A percentile compares a stretch with the other conserved stretches of the same genome.
Conservation (phyloP, 1,140 invertebrate species). For the Sycophaga agraensis region DNA sequence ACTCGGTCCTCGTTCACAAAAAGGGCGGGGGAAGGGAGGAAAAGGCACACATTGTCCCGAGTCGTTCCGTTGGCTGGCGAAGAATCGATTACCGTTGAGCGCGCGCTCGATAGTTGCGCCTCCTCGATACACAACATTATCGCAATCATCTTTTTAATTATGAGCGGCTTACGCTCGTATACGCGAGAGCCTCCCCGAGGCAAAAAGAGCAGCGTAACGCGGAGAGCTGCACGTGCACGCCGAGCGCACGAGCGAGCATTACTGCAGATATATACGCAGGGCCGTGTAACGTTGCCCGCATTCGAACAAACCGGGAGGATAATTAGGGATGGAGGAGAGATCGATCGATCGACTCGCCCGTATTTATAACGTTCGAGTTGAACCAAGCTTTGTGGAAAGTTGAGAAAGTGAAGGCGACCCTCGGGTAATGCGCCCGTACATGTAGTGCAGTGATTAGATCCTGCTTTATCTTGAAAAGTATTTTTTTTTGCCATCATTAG, state of each 20-base stretch:
- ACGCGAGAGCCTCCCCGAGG: not conserved
- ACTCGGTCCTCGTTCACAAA: too few species aligned
- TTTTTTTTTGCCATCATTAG: too few species aligned
- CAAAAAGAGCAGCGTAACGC: not conserved
- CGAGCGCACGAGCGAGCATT: not conserved
- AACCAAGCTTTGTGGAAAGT: slow-evolving; percentile 9
- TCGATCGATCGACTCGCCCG: slow-evolving; percentile 10
- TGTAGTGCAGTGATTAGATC: too few species aligned
- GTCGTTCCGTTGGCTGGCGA: too few species aligned
- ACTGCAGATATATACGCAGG: too few species aligned
- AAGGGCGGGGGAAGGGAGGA: too few species aligned
- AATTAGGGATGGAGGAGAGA: slow-evolving; percentile 24
- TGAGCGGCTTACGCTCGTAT: not conserved
- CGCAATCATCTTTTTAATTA: slow-evolving; percentile 10
- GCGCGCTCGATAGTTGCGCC: not conserved
- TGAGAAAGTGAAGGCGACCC: slow-evolving; percentile 7
- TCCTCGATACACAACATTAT: not conserved
- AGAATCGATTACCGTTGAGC: not conserved
- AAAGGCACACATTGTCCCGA: too few species aligned
- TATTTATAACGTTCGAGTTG: not conserved
- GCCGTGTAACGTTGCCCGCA: not conserved
- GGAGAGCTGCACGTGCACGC: not conserved
- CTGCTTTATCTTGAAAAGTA: too few species aligned
- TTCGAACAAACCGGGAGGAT: not conserved
- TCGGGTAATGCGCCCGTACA: too few species aligned